These are phyloP conservation scores for Tetrao urogallus DNA, from an alignment of 2,113 vertebrate species.

Conservation along the genomic window DNA sequence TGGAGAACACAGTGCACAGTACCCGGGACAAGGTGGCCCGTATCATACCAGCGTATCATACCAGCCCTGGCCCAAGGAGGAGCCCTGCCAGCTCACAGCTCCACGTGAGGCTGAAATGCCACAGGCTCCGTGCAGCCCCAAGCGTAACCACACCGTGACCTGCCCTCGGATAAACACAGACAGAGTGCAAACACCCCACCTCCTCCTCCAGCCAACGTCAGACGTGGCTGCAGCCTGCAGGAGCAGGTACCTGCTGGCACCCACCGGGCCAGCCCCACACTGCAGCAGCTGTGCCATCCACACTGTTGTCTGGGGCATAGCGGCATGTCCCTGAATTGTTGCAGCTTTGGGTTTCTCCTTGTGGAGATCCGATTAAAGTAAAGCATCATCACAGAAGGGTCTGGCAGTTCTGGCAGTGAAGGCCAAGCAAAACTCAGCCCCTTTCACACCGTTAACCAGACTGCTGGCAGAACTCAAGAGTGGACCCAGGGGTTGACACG, in stretches of 20 bases:
- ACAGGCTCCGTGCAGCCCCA: accelerated
- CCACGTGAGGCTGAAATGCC: not conserved
- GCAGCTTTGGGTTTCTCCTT: not conserved
- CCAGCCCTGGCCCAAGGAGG: not conserved
- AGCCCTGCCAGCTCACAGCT: not conserved
- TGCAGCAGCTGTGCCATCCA: not conserved
- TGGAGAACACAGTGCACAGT: accelerated
- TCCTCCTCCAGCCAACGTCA: conserved; percentile 17
- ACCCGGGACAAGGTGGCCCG: no score
- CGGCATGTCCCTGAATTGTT: accelerated
- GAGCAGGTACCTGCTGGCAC: not conserved
- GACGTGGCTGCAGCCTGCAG: not conserved
- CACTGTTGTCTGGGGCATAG: accelerated
- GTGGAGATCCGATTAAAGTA: not conserved
- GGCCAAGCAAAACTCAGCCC: not conserved
- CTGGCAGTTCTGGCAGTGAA: not conserved
- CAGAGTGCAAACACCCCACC: not conserved
- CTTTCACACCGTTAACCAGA: not conserved
- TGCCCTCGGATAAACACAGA: not conserved
- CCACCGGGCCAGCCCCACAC: not conserved
- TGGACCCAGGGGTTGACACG: not conserved
- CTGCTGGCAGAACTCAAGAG: accelerated
- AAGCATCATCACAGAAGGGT: not conserved
- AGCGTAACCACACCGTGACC: accelerated
- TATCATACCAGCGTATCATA: accelerated